phyloP scores from a whole-genome alignment of 1,140 invertebrate genomes.

The Holcopasites calliopsidis region DNA sequence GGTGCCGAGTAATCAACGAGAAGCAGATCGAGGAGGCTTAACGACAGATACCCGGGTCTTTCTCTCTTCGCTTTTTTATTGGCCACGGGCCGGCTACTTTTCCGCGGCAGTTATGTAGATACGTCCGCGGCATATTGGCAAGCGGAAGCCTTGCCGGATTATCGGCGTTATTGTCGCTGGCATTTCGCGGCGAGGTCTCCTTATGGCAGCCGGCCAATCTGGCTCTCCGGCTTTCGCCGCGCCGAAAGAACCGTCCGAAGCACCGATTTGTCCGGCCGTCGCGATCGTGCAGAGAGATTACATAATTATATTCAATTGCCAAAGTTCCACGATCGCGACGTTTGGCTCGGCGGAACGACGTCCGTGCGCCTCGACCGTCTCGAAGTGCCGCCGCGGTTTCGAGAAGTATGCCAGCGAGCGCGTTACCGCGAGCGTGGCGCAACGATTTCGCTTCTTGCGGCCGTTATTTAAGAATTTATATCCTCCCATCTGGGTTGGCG shows the following conservation, averaged over 20 bases:
- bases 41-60: slow-evolving; percentile 58
- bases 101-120: slow-evolving; percentile 75
- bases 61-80: slow-evolving; percentile 72
- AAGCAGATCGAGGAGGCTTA: slow-evolving; percentile 49
- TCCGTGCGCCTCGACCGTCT: neutral
- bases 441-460: neutral
- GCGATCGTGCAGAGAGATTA: slow-evolving; percentile 64
- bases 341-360: slow-evolving; percentile 22
- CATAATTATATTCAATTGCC: slow-evolving; percentile 78
- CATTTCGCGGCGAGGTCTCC: slow-evolving; percentile 67
- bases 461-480: slow-evolving; percentile 34
- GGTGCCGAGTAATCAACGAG: slow-evolving; percentile 19
- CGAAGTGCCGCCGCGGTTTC: slow-evolving; percentile 14
- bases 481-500: neutral
- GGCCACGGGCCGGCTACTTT: slow-evolving; percentile 69
- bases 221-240: slow-evolving; percentile 55
- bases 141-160: slow-evolving; percentile 65
- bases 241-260: no score
- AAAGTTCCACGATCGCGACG: slow-evolving; percentile 66
- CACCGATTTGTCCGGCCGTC: slow-evolving; percentile 38
- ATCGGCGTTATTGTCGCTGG: slow-evolving; percentile 71
- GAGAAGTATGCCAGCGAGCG: slow-evolving; percentile 51
- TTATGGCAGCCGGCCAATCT: slow-evolving; percentile 75
- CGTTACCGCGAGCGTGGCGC: no score
- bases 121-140: slow-evolving; percentile 76